Evolutionary conservation across 2,797 vertebrate genomes (phyloP).

Genomic region (Tragopan temminckii): DNA sequence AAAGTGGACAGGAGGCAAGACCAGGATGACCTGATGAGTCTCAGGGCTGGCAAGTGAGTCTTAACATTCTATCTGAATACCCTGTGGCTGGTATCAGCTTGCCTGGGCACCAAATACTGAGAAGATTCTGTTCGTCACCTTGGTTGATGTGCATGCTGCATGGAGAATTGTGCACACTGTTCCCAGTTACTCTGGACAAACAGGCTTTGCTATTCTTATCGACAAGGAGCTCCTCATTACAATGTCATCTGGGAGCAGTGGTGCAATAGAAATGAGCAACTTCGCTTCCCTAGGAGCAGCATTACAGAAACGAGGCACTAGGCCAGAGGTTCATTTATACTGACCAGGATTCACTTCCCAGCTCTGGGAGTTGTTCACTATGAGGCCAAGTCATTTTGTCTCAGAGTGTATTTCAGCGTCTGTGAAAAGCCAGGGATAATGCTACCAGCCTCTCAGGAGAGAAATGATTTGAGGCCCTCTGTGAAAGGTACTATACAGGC

Average conservation of each 20-base stretch:
- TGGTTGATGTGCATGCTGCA: background rate
- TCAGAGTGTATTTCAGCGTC: background rate
- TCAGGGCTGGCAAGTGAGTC: background rate
- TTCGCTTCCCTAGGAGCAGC: background rate
- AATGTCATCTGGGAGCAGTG: background rate
- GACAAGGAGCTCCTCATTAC: background rate
- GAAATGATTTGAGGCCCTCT: background rate
- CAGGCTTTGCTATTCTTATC: background rate
- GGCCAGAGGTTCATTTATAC: background rate
- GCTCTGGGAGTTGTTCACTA: background rate
- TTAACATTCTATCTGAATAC: background rate
- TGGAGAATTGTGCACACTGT: background rate
- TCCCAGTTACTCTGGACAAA: background rate
- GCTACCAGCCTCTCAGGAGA: background rate
- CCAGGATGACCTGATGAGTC: background rate
- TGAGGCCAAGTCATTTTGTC: background rate
- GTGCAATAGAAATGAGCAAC: background rate
- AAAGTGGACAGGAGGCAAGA: background rate
- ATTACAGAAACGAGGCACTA: background rate
- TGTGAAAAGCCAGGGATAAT: conserved; percentile 3
- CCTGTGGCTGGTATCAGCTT: background rate
- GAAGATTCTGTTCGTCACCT: background rate
- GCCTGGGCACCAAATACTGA: background rate
- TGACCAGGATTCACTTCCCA: background rate
- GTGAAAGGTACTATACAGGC: conserved; percentile 13